These are phyloP conservation scores for Delphinus delphis DNA, from an alignment of 2,113 vertebrate genomes.

Conservation along the genomic window DNA sequence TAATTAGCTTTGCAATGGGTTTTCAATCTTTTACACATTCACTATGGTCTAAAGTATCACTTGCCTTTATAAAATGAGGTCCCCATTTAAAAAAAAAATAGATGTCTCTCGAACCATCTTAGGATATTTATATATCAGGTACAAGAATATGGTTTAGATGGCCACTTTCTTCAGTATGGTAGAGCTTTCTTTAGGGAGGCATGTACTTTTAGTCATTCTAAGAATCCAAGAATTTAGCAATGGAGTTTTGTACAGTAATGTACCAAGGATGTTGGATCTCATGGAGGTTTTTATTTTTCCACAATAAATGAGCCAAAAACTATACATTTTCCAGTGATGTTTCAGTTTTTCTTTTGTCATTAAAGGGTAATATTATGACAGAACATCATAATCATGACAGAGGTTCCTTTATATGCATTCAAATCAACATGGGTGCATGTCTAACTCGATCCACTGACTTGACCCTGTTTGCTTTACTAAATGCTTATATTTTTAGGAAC, in stretches of 20 bases:
- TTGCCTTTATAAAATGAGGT: not conserved
- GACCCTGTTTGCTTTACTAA: not conserved
- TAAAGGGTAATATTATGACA: too few relatives aligned
- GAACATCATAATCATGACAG: not conserved
- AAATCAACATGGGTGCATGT: not conserved
- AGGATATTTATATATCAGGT: not conserved
- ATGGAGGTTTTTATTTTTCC: not conserved
- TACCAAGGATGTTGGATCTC: not conserved
- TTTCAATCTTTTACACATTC: not conserved
- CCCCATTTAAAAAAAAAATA: not conserved
- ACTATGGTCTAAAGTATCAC: not conserved
- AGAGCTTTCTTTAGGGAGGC: not conserved
- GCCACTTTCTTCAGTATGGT: not conserved
- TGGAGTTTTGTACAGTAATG: not conserved
- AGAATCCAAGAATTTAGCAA: not conserved
- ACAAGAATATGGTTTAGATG: not conserved
- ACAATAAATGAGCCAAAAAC: not conserved
- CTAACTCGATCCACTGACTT: not conserved
- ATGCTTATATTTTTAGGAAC: not conserved
- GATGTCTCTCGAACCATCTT: not conserved
- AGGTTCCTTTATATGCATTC: rapidly evolving
- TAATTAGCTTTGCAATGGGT: not conserved
- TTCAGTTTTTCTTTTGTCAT: too few relatives aligned
- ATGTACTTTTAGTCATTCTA: not conserved
- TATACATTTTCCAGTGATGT: not conserved